phyloP scores from a whole-genome alignment of 2,797 vertebrate genomes.

The Xyrichtys novacula region DNA sequence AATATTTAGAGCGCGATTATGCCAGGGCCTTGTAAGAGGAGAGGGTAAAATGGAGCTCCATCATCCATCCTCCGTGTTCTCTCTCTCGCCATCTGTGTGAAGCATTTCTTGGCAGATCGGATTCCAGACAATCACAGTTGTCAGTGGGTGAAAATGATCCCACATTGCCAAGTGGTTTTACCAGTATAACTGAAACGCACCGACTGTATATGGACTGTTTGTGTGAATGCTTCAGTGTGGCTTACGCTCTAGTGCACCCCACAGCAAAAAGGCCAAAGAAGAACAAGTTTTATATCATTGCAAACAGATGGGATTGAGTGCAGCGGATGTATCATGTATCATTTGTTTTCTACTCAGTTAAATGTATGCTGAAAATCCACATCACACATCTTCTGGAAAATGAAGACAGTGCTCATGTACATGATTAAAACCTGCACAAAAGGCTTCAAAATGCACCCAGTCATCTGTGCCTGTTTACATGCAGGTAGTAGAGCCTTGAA shows the following conservation, averaged over 20 bases:
- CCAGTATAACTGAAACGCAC: constrained; percentile 43
- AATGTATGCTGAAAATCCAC: neutral
- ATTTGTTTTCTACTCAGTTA: neutral
- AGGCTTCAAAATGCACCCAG: too few species aligned
- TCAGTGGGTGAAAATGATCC: constrained; percentile 78
- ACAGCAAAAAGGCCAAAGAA: constrained; percentile 25
- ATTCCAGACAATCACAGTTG: constrained; percentile 82
- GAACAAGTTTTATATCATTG: constrained; percentile 1
- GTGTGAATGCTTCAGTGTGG: constrained; percentile 35
- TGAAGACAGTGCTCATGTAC: neutral
- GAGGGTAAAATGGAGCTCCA: constrained; percentile 63
- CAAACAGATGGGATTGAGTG: neutral
- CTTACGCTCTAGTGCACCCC: constrained; percentile 8
- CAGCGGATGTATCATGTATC: neutral
- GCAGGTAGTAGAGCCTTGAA: too few species aligned
- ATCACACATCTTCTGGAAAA: neutral
- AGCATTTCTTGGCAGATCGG: constrained; percentile 77
- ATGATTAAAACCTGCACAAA: neutral
- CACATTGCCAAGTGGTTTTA: constrained; percentile 70
- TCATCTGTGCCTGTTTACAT: too few species aligned
- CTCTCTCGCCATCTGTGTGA: constrained; percentile 75
- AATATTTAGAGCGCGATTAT: constrained; percentile 71
- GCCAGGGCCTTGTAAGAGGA: constrained; percentile 56
- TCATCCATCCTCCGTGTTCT: constrained; percentile 64
- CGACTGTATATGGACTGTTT: constrained; percentile 32